Percentiles rank a stretch among this genome's conserved stretches.
These are phyloP conservation scores for Platysteira castanea DNA, from an alignment of 2,113 vertebrate genomes.

Conservation along the genomic window DNA sequence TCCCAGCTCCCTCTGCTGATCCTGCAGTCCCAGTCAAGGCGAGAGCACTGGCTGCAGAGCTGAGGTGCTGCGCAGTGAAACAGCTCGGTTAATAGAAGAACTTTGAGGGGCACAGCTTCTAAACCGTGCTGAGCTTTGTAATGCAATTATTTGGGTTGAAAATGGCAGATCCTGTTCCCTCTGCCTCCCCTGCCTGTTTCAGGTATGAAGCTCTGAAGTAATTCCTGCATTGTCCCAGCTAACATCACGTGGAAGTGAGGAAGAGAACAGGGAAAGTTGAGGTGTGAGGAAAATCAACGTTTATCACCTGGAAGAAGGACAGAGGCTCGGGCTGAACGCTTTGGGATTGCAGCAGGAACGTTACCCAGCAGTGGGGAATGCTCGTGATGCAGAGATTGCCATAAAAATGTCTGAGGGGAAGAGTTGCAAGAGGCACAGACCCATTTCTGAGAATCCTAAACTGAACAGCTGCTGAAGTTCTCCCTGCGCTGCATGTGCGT, in stretches of 20 bases:
- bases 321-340: not conserved
- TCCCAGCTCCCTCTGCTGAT: slow-evolving; percentile 49
- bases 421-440: not conserved
- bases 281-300: not conserved
- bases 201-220: not conserved
- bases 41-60: not conserved
- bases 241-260: not conserved
- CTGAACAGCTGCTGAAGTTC: not conserved
- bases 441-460: slow-evolving; percentile 9
- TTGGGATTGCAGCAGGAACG: not conserved
- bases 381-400: not conserved
- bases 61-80: not conserved
- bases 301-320: not conserved
- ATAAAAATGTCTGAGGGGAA: not conserved
- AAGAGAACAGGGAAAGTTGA: not conserved
- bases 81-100: not conserved
- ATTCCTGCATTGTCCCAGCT: not conserved
- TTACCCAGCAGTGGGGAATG: not conserved
- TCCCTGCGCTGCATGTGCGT: not conserved
- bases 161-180: not conserved
- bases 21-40: not conserved
- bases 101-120: not conserved
- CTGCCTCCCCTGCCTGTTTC: not conserved
- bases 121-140: not conserved
- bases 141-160: not conserved